Conservation (phyloP, 2,888 invertebrate species). For the Lingula anatina region DNA sequence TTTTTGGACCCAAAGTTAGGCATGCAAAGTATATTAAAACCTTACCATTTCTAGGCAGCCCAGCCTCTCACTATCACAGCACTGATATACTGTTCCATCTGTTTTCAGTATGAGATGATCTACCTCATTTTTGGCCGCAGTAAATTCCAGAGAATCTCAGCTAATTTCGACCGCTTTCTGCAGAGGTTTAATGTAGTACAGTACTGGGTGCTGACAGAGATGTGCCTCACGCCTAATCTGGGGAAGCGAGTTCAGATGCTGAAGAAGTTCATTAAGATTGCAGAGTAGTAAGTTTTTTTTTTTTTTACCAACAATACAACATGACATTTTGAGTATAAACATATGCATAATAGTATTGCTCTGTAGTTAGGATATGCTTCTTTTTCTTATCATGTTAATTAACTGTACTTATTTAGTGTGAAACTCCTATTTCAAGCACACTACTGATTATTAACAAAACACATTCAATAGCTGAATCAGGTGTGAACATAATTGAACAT, state of each 20-base stretch:
- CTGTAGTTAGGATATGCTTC: too few relatives aligned
- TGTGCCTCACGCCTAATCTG: slow-evolving; percentile 66
- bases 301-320: too few relatives aligned
- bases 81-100: slow-evolving; percentile 59
- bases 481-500: too few relatives aligned
- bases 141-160: slow-evolving; percentile 62
- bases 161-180: slow-evolving; percentile 74
- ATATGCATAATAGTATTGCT: too few relatives aligned
- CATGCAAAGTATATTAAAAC: slow-evolving; percentile 2
- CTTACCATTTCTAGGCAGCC: background rate
- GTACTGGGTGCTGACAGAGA: slow-evolving; percentile 79
- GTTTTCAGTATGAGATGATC: slow-evolving; percentile 62
- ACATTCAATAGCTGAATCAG: too few relatives aligned
- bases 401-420: too few relatives aligned
- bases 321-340: too few relatives aligned
- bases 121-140: slow-evolving; percentile 70
- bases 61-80: background rate
- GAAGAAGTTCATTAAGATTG: slow-evolving; percentile 77
- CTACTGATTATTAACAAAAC: too few relatives aligned
- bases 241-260: slow-evolving; percentile 71
- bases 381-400: too few relatives aligned
- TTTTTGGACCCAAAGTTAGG: too few relatives aligned
- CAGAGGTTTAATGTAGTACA: slow-evolving; percentile 77
- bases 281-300: slow-evolving; percentile 76
- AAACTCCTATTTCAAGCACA: too few relatives aligned